These are phyloP conservation scores for Pollenia labialis DNA, from an alignment of 2,888 invertebrate genomes.

Conservation along the genomic window DNA sequence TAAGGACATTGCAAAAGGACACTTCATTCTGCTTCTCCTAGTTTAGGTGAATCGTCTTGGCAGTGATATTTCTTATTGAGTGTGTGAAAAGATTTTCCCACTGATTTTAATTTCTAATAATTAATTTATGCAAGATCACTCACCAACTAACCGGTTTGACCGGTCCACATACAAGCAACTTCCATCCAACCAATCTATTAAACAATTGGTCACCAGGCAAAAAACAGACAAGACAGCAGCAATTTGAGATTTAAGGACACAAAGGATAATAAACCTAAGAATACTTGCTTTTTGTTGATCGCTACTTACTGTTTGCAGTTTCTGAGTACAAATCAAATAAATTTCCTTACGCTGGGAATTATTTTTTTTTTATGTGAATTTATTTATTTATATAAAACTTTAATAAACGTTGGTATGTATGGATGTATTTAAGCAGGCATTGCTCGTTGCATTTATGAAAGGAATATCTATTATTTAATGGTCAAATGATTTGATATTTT, in stretches of 20 bases:
- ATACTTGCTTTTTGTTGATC: constrained; percentile 7
- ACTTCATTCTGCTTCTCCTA: constrained; percentile 71
- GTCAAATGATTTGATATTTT: constrained; percentile 51
- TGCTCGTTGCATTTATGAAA: constrained; percentile 11
- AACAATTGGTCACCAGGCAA: constrained; percentile 53
- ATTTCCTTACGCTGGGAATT: constrained; percentile 34
- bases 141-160: constrained; percentile 80
- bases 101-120: constrained; percentile 53
- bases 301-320: not conserved
- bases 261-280: not conserved
- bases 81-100: constrained; percentile 70
- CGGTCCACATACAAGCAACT: constrained; percentile 76
- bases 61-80: constrained; percentile 56
- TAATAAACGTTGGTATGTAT: constrained; percentile 53
- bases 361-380: constrained; percentile 54
- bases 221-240: constrained; percentile 39
- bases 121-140: constrained; percentile 75
- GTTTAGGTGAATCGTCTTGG: constrained; percentile 54
- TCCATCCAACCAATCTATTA: constrained; percentile 1
- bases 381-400: constrained; percentile 59
- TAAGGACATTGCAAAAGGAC: constrained; percentile 83
- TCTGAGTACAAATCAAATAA: constrained; percentile 3
- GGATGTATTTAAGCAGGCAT: constrained; percentile 1
- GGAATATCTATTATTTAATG: constrained; percentile 18
- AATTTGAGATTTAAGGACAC: constrained; percentile 24